These are phyloP conservation scores for Plotosus lineatus DNA, from an alignment of 2,113 vertebrate species.

Conservation along the genomic window DNA sequence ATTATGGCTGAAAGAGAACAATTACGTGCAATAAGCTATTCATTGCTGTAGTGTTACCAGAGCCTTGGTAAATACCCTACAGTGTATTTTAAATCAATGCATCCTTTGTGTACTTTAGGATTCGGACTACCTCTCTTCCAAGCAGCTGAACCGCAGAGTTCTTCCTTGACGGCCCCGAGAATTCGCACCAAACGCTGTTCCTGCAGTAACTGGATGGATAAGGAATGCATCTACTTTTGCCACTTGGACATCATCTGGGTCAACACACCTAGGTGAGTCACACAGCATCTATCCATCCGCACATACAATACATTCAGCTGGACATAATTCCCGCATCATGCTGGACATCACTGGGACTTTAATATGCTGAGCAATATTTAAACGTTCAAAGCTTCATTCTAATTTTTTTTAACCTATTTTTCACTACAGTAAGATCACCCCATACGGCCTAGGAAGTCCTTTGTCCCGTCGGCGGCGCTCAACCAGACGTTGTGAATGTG, in stretches of 20 bases:
- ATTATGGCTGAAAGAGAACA: background rate
- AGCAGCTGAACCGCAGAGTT: conserved; percentile 32
- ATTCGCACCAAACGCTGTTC: conserved; percentile 86
- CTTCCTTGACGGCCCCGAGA: conserved; percentile 37
- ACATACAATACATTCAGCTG: background rate
- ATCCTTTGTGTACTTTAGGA: conserved; percentile 64
- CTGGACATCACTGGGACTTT: background rate
- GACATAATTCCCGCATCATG: background rate
- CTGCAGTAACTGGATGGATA: conserved; percentile 90
- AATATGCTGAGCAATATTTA: background rate
- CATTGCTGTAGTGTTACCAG: background rate
- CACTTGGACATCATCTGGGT: conserved; percentile 98
- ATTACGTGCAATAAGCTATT: background rate
- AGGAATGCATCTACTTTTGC: conserved; percentile 97
- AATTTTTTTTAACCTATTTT: conserved; percentile 9
- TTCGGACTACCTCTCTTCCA: conserved; percentile 64
- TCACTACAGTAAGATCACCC: conserved; percentile 79
- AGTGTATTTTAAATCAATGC: conserved; percentile 24
- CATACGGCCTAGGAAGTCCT: conserved; percentile 86
- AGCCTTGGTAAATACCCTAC: background rate
- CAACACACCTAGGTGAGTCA: conserved; percentile 87
- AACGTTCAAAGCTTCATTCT: background rate
- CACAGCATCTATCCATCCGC: background rate
- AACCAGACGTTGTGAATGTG: conserved; percentile 78
- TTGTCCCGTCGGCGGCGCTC: conserved; percentile 80